Base-by-base conservation (phyloP, 2,888 invertebrate genomes). In the Morpho helenor region DNA sequence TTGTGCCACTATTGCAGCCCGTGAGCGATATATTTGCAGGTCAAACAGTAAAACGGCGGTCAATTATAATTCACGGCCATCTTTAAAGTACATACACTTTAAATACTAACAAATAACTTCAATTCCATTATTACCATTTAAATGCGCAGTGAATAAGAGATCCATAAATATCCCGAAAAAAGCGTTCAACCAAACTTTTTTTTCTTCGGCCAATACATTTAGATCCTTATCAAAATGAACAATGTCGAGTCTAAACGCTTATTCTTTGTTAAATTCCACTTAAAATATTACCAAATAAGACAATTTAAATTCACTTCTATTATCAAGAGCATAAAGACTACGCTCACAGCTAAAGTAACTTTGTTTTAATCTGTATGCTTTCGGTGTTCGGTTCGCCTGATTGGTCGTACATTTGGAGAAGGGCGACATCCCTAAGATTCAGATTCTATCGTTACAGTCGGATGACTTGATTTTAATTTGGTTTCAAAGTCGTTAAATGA, bases 311-410 rank as follows among this genome's bases (percentile, higher is more conserved):
- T 66, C 55, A 47, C 59, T 64, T 70, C 65, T 75, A 71, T 60
- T 41, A 6, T 49, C 2, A 53, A 4, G 40, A 0, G 42, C 5
- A 57, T 73, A 72, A 63, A 64, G 59, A 10, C 58, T 59, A 56
- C 7, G 54, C 41, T 22, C 47, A n/a, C 46, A 22, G 57, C 43
- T 56, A 22, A 48, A 16, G 40, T 60, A 65, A 58, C 46, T 49
- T 70, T 63, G 68, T 59, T 49, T 64, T 66, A 64, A 83, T 89
- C 80, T 82, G 83, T 88, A 88, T 88, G 82, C 87, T 69, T 68
- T 65, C 60, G 64, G 64, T 66, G 77, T 83, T 66, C 76, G 62
- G 60, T 63, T 63, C 72, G 79, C 77, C 81, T 87, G 87, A 87
- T 87, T 87, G 87, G 84, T 77, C 69, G 75, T 76, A 74, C 74